Conservation (phyloP, 2,888 invertebrate genomes). For the Anaspis maculata region DNA sequence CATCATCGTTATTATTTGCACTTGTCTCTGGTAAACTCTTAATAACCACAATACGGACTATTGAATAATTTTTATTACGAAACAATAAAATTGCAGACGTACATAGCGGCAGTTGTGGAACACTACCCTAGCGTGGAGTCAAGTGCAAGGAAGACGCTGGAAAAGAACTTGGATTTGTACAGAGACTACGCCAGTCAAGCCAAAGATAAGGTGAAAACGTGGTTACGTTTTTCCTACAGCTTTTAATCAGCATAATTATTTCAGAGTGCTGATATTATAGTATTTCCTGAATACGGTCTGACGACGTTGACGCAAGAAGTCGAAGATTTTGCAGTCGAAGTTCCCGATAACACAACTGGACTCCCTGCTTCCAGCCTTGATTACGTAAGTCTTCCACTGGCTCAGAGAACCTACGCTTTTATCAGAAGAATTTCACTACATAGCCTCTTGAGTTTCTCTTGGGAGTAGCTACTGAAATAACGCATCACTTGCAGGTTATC, state of each 20-base stretch:
- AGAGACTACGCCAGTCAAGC: slow-evolving; percentile 17
- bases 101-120: slow-evolving; percentile 23
- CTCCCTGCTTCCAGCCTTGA: no score
- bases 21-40: no score
- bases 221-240: not conserved
- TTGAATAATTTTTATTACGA: no score
- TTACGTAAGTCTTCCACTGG: no score
- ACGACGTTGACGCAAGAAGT: slow-evolving; percentile 19
- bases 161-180: slow-evolving; percentile 11
- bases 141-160: not conserved
- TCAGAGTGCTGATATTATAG: slow-evolving; percentile 21
- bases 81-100: slow-evolving; percentile 21
- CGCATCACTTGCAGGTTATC: no score
- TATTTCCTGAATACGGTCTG: slow-evolving; percentile 28
- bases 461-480: no score
- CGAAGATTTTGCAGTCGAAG: slow-evolving; percentile 17
- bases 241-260: slow-evolving; percentile 4
- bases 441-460: no score
- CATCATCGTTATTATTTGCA: no score
- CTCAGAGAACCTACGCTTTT: no score
- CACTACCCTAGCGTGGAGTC: slow-evolving; percentile 10
- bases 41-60: no score
- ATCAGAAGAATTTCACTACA: no score
- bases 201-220: slow-evolving; percentile 8
- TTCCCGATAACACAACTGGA: slow-evolving; percentile 12